A percentile compares a stretch with the other conserved stretches of the same genome.
Conservation (phyloP, 2,888 invertebrate species). For the Pelosia muscerda region DNA sequence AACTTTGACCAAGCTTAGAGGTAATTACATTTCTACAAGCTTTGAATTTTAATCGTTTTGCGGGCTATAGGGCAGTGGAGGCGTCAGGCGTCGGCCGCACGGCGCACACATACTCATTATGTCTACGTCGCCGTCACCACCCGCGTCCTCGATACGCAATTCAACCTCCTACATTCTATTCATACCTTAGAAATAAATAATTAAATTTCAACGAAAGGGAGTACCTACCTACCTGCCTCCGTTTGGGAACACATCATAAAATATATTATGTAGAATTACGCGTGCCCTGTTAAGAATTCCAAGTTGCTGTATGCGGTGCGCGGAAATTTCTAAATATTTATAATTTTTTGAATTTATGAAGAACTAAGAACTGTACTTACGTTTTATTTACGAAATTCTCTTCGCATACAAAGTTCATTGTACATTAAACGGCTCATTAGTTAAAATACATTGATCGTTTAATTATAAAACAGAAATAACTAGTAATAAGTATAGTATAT, state of each 20-base stretch:
- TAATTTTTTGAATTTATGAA: not conserved
- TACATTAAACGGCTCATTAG: not conserved
- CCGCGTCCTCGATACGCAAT: constrained; percentile 40
- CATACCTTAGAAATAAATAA: constrained; percentile 41
- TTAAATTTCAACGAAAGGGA: constrained; percentile 3
- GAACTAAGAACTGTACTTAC: not conserved
- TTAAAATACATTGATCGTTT: not conserved
- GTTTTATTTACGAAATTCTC: not conserved
- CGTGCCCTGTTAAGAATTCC: not conserved
- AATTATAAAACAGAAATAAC: not conserved
- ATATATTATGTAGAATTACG: not conserved
- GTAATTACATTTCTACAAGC: constrained; percentile 84
- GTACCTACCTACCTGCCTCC: no score
- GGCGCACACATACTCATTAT: constrained; percentile 2
- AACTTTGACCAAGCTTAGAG: constrained; percentile 78
- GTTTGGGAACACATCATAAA: constrained; percentile 5
- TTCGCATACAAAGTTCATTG: not conserved
- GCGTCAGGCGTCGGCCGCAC: constrained; percentile 46
- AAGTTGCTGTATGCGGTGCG: not conserved
- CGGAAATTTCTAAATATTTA: not conserved
- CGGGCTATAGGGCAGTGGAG: constrained; percentile 47
- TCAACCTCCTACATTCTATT: constrained; percentile 58
- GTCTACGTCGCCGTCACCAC: constrained; percentile 42
- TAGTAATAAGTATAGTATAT: no score
- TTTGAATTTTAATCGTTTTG: constrained; percentile 83